These are phyloP conservation scores for Lamellibrachia luymesi DNA, from an alignment of 1,140 invertebrate genomes.

Conservation along the genomic window DNA sequence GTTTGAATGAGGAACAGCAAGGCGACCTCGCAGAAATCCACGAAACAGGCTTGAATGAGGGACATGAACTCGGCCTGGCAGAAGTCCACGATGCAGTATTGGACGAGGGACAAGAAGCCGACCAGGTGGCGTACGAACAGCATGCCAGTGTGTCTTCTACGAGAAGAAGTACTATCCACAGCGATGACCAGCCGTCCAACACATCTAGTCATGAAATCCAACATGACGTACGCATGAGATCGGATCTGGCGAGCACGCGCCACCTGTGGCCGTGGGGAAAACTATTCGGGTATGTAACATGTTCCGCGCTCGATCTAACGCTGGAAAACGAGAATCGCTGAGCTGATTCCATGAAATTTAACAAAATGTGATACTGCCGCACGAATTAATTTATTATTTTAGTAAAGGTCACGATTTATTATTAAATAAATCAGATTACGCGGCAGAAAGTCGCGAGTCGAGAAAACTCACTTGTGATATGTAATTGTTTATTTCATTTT, in stretches of 20 bases:
- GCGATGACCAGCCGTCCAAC: neutral
- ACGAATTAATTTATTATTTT: no score
- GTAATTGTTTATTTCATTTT: no score
- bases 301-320: neutral
- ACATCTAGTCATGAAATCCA: neutral
- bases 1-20: neutral
- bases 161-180: neutral
- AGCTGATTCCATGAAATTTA: no score
- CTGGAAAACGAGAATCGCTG: no score
- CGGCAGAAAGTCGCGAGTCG: no score
- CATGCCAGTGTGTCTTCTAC: neutral
- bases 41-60: no score
- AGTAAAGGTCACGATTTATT: no score
- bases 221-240: neutral
- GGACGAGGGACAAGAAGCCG: neutral
- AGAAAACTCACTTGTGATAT: no score
- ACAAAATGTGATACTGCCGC: no score
- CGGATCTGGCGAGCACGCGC: neutral
- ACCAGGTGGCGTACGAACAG: neutral
- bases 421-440: no score
- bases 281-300: neutral
- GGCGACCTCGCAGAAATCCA: neutral
- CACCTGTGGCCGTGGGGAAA: neutral
- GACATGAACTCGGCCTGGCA: neutral
- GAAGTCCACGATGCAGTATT: neutral